Evolutionary conservation across 1,140 invertebrate species (phyloP).

Genomic region (Trichonephila inaurata): DNA sequence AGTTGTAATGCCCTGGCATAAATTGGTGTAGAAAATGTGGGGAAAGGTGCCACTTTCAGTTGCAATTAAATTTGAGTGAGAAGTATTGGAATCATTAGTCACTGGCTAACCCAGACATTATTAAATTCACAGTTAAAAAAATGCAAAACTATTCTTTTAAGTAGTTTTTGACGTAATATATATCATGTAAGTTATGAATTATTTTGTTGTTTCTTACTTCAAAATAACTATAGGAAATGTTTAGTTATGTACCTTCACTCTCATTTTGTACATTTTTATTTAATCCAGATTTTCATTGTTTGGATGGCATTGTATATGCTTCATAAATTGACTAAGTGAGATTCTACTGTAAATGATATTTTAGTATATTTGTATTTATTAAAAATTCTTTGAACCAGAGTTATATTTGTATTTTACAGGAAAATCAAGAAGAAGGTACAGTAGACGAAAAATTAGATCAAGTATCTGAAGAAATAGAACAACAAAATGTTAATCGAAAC

Average conservation of each 20-base stretch:
- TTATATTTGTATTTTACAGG: conserved; percentile 22
- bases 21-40: too few relatives aligned
- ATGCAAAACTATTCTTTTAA: too few relatives aligned
- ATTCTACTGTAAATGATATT: not conserved
- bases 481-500: conserved; percentile 50
- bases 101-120: too few relatives aligned
- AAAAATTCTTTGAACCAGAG: not conserved
- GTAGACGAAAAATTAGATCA: conserved; percentile 33
- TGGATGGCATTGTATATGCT: not conserved
- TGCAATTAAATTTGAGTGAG: too few relatives aligned
- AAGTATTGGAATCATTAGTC: too few relatives aligned
- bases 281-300: not conserved
- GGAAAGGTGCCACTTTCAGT: too few relatives aligned
- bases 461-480: conserved; percentile 33
- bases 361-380: not conserved
- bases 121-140: too few relatives aligned
- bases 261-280: not conserved
- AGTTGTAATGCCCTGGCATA: too few relatives aligned
- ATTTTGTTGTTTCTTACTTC: too few relatives aligned
- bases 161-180: too few relatives aligned
- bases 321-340: too few relatives aligned
- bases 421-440: conserved; percentile 65
- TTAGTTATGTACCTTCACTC: not conserved
- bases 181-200: too few relatives aligned
- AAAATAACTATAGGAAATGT: not conserved